Evolutionary conservation across 2,797 vertebrate genomes (phyloP).

Genomic region (Spondyliosoma cantharus): DNA sequence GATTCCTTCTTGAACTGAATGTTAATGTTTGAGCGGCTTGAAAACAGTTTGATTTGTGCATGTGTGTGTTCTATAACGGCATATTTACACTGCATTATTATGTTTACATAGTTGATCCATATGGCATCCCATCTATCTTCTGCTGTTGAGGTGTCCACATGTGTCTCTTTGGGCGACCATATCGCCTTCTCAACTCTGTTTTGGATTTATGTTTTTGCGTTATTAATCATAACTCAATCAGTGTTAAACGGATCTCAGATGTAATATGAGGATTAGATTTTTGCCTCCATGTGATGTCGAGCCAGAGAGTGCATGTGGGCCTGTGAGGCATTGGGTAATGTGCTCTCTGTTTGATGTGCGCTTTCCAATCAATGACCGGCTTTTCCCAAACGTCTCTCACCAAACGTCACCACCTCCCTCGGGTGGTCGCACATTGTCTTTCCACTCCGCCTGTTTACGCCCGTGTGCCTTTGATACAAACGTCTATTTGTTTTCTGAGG

Average conservation of each 20-base stretch:
- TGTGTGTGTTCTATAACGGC: slow-evolving; percentile 28
- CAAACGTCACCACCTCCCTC: slow-evolving; percentile 52
- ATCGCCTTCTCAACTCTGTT: slow-evolving; percentile 8
- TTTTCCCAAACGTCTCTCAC: slow-evolving; percentile 60
- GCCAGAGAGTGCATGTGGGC: slow-evolving; percentile 22
- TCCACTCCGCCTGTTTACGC: slow-evolving; percentile 75
- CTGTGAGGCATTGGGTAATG: slow-evolving; percentile 53
- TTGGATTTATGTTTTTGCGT: slow-evolving; percentile 29
- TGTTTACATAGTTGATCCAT: slow-evolving; percentile 49
- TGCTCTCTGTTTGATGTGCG: slow-evolving; percentile 65
- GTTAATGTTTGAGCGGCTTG: slow-evolving; percentile 14
- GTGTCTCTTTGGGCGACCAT: slow-evolving; percentile 21
- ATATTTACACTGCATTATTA: slow-evolving; percentile 41
- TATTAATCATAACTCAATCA: slow-evolving; percentile 25
- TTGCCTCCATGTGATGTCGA: slow-evolving; percentile 16
- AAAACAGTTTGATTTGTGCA: slow-evolving; percentile 38
- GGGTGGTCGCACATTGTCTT: slow-evolving; percentile 61
- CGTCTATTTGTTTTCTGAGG: slow-evolving; percentile 80
- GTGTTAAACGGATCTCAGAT: slow-evolving; percentile 3
- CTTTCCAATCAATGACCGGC: slow-evolving; percentile 63
- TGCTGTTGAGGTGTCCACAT: slow-evolving; percentile 33
- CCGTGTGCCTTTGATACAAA: slow-evolving; percentile 75
- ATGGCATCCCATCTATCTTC: slow-evolving; percentile 38
- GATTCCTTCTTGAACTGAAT: neutral
- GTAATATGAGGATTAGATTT: slow-evolving; percentile 9